phyloP scores from a whole-genome alignment of 2,797 vertebrate genomes.

The Gobio occitaniae region DNA sequence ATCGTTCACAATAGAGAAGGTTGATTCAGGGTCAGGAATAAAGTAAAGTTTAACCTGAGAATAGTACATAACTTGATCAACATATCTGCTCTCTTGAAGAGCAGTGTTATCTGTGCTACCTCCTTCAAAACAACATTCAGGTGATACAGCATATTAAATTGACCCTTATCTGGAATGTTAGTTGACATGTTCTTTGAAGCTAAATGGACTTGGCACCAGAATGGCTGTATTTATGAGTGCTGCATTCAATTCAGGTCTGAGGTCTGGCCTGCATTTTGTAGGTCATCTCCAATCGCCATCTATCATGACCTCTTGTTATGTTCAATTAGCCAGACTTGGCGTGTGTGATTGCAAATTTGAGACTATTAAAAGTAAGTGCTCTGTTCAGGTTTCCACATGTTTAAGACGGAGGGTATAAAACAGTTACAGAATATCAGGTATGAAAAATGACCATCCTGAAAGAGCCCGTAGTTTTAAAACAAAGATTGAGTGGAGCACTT shows the following conservation, averaged over 20 bases:
- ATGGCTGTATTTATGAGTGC: conserved; percentile 59
- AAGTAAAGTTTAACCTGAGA: conserved; percentile 53
- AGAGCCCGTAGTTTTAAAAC: conserved; percentile 33
- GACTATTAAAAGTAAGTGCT: conserved; percentile 55
- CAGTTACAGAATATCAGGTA: conserved; percentile 60
- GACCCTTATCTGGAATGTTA: conserved; percentile 47
- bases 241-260: conserved; percentile 15
- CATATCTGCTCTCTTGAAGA: conserved; percentile 55
- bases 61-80: conserved; percentile 55
- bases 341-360: conserved; percentile 49
- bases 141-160: conserved; percentile 32
- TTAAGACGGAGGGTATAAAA: conserved; percentile 50
- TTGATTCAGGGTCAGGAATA: conserved; percentile 46
- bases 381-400: conserved; percentile 61
- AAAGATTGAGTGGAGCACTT: conserved; percentile 28
- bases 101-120: conserved; percentile 29
- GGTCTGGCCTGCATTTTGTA: conserved; percentile 73
- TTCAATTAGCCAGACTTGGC: conserved; percentile 65
- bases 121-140: conserved; percentile 60
- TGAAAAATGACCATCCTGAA: conserved; percentile 62
- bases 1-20: conserved; percentile 54
- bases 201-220: conserved; percentile 63
- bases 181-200: conserved; percentile 53
- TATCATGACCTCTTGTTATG: conserved; percentile 61
- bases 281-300: conserved; percentile 68